These are phyloP conservation scores for Aviceda subcristata DNA, from an alignment of 2,113 vertebrate species.

Conservation along the genomic window DNA sequence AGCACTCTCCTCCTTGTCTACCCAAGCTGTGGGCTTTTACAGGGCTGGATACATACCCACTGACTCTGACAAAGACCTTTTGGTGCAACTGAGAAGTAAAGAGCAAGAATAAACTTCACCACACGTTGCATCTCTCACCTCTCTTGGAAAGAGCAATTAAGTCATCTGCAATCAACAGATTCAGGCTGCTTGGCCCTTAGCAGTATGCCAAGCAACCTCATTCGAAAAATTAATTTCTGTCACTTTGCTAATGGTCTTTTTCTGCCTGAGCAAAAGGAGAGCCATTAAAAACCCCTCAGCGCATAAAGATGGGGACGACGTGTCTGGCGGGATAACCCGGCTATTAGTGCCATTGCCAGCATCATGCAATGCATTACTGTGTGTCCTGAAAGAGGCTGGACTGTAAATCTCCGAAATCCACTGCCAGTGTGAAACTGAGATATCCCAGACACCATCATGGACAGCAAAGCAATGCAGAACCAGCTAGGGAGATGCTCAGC, in stretches of 20 bases:
- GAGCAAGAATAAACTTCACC: neutral
- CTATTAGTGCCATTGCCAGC: neutral
- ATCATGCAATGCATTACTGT: neutral
- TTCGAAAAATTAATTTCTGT: conserved; percentile 59
- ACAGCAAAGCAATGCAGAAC: neutral
- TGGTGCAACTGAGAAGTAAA: neutral
- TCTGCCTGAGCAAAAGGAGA: conserved; percentile 47
- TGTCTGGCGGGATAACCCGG: conserved; percentile 37
- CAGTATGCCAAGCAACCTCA: neutral
- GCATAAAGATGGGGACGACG: conserved; percentile 10
- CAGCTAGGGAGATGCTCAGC: neutral
- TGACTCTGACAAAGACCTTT: neutral
- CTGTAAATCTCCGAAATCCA: neutral
- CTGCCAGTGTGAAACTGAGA: neutral
- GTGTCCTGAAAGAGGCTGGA: neutral
- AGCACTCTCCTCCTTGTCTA: neutral
- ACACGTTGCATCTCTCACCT: neutral
- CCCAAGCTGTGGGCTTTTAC: neutral
- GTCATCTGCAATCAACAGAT: neutral
- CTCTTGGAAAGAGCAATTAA: conserved; percentile 22
- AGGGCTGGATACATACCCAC: neutral
- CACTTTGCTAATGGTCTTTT: conserved; percentile 63
- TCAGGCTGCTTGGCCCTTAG: neutral
- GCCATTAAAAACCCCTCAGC: conserved; percentile 38
- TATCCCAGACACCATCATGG: neutral